Evolutionary conservation across 2,888 invertebrate species (phyloP).

Genomic region (Clostera curtula): DNA sequence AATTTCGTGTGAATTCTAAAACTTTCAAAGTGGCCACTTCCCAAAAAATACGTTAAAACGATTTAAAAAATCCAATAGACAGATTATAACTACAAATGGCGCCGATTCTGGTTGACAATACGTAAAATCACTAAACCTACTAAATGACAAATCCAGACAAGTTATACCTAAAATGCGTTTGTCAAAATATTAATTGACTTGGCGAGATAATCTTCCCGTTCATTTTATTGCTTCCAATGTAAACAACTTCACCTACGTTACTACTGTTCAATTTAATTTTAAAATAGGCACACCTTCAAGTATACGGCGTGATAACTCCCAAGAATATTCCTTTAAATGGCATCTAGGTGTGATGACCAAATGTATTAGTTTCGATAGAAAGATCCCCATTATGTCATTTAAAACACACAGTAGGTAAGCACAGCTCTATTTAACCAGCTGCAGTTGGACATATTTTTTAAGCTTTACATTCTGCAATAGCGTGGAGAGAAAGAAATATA

Average conservation of each 20-base stretch:
- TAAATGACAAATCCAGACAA: conserved; percentile 16
- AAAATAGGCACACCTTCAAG: conserved; percentile 25
- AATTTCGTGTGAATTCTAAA: conserved; percentile 11
- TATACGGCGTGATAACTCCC: conserved; percentile 18
- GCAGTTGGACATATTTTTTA: too few species aligned
- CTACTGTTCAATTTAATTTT: conserved; percentile 22
- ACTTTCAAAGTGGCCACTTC: too few species aligned
- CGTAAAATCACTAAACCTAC: conserved; percentile 11
- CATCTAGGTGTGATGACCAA: too few species aligned
- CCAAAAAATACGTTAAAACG: too few species aligned
- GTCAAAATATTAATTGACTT: conserved; percentile 33
- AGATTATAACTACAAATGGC: conserved; percentile 5
- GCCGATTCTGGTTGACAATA: conserved; percentile 6
- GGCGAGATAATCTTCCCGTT: conserved; percentile 20
- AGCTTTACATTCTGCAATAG: conserved; percentile 20
- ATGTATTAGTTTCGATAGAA: too few species aligned
- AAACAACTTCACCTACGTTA: conserved; percentile 13
- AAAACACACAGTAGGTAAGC: too few species aligned
- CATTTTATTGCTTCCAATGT: conserved; percentile 27
- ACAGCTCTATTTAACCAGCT: too few species aligned
- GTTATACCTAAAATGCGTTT: conserved; percentile 20
- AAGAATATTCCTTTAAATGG: too few species aligned
- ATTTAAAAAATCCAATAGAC: conserved; percentile 13
- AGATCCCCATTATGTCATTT: too few species aligned
- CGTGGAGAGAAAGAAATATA: conserved; percentile 29